Base-by-base conservation (phyloP, 2,113 vertebrate species). In the Taxidea taxus region DNA sequence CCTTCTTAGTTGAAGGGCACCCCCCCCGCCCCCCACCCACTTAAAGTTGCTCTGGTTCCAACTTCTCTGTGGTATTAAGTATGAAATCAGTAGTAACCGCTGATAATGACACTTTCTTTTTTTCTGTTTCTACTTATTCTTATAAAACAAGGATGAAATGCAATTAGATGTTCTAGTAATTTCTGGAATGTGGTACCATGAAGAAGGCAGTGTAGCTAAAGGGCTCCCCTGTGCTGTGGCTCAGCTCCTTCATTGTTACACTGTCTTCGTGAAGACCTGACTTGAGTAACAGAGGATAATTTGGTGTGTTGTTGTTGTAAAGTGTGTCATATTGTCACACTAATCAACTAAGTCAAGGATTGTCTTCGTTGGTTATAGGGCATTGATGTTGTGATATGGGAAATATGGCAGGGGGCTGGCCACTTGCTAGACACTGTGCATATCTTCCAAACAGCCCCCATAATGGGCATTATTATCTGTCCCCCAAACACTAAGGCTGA, bases 141-240 rank as follows among this genome's bases (percentile, higher is more conserved):
- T 29, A 7, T 82, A 42, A 92, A 77, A 25, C 13, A 21, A n/a
- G 60, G 29, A 8, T 27, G 39, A 12, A 23, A 13, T 60, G 66
- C 54, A n/a, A 2, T 56, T 20, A 25, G 0, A 34, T 16, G 44
- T 11, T 25, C 37, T 49, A 5, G 42, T 29, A 23, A 13, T 37
- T 64, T 66, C 42, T 42, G 58, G 11, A 4, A 29, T 11, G 1
- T 1, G 7, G 56, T 3, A 2, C 13, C 2, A 0, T 9, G 25
- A 64, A 62, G 85, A 34, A 0, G n/a, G 51, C 56, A 0, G 15
- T 1, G 34, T 15, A 0, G 2, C 20, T 11, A 6, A 16, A 37
- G 68, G 47, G 37, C 29, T 34, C 39, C 44, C 44, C 39, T 2
- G 1, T 2, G 18, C 66, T 0, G 34, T 5, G 14, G 9, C 25